These are phyloP conservation scores for Dynastes grantii DNA, from an alignment of 2,888 invertebrate genomes.

Conservation along the genomic window DNA sequence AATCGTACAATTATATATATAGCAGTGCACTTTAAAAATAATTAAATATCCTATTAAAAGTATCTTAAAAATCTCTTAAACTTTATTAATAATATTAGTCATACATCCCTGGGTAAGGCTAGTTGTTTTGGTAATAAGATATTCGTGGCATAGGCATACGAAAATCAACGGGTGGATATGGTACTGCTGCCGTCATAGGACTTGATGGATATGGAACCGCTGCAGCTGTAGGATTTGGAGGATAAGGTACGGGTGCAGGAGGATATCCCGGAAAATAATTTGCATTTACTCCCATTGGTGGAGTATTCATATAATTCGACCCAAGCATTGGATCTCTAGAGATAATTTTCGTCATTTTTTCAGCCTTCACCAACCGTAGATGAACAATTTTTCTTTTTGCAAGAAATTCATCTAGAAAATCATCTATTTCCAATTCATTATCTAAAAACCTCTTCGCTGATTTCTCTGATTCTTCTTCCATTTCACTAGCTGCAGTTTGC, in stretches of 20 bases:
- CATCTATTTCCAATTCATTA: constrained; percentile 82
- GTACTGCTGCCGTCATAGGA: constrained; percentile 69
- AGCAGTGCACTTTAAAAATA: constrained; percentile 27
- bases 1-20: not conserved
- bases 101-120: constrained; percentile 30
- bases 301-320: constrained; percentile 67
- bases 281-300: constrained; percentile 66
- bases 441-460: constrained; percentile 86
- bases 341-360: constrained; percentile 89
- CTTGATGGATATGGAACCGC: constrained; percentile 77
- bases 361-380: constrained; percentile 90
- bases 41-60: constrained; percentile 21
- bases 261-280: constrained; percentile 71
- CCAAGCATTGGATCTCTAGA: constrained; percentile 63
- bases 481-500: constrained; percentile 92
- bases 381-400: constrained; percentile 84
- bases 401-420: constrained; percentile 89
- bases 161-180: constrained; percentile 82
- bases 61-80: constrained; percentile 8
- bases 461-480: constrained; percentile 93
- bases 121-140: constrained; percentile 66
- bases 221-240: too few species aligned
- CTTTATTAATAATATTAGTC: not conserved
- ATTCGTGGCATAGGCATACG: constrained; percentile 84
- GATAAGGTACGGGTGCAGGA: constrained; percentile 24